Base-by-base conservation (phyloP, 2,797 vertebrate species). In the Ctenosaura bakeri region DNA sequence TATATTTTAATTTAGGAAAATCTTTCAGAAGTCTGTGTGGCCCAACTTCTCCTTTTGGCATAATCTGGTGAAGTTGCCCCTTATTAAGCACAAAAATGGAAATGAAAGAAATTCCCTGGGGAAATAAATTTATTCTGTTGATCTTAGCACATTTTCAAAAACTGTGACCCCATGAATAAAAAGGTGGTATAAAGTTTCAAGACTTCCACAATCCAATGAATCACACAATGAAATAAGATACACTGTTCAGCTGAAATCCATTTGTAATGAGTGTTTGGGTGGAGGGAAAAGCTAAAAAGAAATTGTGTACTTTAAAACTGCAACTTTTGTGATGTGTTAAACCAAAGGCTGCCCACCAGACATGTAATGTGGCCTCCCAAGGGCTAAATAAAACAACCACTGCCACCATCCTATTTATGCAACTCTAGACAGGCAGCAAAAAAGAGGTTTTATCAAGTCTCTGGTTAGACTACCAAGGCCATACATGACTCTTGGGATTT, bases 71-170 rank as follows among this genome's bases (percentile, higher is more conserved):
- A 73, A 7, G 64, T 50, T 42, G 50, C n/a, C n/a, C 46, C 54
- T 88, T 81, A 78, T 81, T 88, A 64, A 82, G 35, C 32, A 38
- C 38, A 22, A 59, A 69, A 78, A 71, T n/a, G 32, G 46, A 84
- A 89, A 35, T 42, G 81, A 85, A 80, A 78, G 10, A 85, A 64
- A 85, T 71, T 42, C 56, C 50, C 35, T 71, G 32, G 29, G 64
- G 32, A 85, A 85, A 80, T 71, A 46, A 38, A 89, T n/a, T n/a
- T 5, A 14, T 42, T 46, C 50, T 12, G 18, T 42, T n/a, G 64
- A 85, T 80, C 77, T 85, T 85, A 79, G 18, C 62, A 56, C 38
- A 59, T 42, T 78, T 87, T 90, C 62, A 84, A 78, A 87, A 87
- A 79, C 46, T 66, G 42, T 52, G 59, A 87, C 52, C 59, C 32